Conservation (phyloP, 2,888 invertebrate genomes). For the Morpho achilles region DNA sequence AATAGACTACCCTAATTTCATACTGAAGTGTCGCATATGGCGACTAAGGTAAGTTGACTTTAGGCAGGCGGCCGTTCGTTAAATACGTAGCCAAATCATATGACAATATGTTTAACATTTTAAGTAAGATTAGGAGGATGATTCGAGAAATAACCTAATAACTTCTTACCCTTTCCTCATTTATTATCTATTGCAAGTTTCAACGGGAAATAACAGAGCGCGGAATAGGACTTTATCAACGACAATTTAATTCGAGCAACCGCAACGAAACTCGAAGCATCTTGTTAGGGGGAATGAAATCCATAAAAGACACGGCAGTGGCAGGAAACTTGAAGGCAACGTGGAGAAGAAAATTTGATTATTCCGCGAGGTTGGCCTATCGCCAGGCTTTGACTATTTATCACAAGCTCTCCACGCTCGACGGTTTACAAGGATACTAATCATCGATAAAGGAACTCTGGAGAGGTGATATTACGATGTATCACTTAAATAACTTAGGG, state of each 20-base stretch:
- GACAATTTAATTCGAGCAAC: slow-evolving; percentile 72
- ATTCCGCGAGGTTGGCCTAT: slow-evolving; percentile 78
- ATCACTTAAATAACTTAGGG: not conserved
- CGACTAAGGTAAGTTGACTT: too few relatives aligned
- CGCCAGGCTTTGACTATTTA: slow-evolving; percentile 74
- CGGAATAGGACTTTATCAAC: slow-evolving; percentile 65
- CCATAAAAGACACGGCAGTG: slow-evolving; percentile 73
- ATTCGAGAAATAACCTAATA: not conserved
- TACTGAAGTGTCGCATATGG: too few relatives aligned
- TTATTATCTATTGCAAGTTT: slow-evolving; percentile 35
- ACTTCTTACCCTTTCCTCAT: slow-evolving; percentile 28
- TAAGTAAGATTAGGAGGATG: too few relatives aligned
- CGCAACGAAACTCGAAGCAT: slow-evolving; percentile 61
- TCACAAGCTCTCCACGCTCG: slow-evolving; percentile 64
- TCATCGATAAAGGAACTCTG: slow-evolving; percentile 60
- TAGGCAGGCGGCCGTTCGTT: too few relatives aligned
- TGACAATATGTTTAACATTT: too few relatives aligned
- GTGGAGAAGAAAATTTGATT: slow-evolving; percentile 73
- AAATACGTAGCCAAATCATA: too few relatives aligned
- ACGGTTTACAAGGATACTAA: slow-evolving; percentile 74
- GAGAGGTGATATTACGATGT: slow-evolving; percentile 19
- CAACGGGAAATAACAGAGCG: slow-evolving; percentile 52
- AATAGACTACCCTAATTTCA: too few relatives aligned
- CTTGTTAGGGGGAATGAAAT: slow-evolving; percentile 74
- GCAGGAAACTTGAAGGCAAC: slow-evolving; percentile 49